Evolutionary conservation across 2,888 invertebrate species (phyloP).

Genomic region (Hedya salicella): DNA sequence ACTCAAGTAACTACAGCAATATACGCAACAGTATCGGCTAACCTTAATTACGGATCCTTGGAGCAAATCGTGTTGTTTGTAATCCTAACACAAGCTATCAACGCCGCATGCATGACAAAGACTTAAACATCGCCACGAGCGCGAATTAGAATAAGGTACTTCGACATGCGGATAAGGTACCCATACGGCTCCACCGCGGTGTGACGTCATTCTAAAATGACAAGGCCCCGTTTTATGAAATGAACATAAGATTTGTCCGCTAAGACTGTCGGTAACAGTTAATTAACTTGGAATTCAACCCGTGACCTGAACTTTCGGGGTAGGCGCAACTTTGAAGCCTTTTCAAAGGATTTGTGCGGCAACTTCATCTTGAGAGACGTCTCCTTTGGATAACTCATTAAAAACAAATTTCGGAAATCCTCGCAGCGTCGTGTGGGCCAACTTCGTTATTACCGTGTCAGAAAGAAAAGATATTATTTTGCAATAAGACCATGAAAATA

Average conservation of each 20-base stretch:
- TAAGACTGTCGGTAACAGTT: constrained; percentile 40
- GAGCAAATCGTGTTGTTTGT: constrained; percentile 34
- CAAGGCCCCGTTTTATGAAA: constrained; percentile 31
- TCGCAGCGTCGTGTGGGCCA: constrained; percentile 49
- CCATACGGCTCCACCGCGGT: neutral
- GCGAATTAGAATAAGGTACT: constrained; percentile 29
- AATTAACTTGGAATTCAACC: constrained; percentile 44
- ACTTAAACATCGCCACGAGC: constrained; percentile 25
- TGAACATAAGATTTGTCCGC: constrained; percentile 32
- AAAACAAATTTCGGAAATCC: constrained; percentile 63
- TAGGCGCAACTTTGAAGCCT: constrained; percentile 57
- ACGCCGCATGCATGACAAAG: constrained; percentile 35
- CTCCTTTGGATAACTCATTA: constrained; percentile 67
- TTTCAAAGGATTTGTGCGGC: constrained; percentile 63
- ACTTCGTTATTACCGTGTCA: constrained; percentile 48
- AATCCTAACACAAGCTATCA: constrained; percentile 31
- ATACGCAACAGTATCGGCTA: constrained; percentile 25
- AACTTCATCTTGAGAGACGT: constrained; percentile 58
- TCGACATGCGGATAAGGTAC: neutral
- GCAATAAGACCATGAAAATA: constrained; percentile 47
- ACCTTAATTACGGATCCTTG: constrained; percentile 37
- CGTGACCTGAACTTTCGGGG: constrained; percentile 44
- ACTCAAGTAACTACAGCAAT: constrained; percentile 15
- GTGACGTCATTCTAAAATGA: constrained; percentile 29
- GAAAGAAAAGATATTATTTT: constrained; percentile 50